These are phyloP conservation scores for Pterostichus niger DNA, from an alignment of 2,888 invertebrate genomes.

Conservation along the genomic window DNA sequence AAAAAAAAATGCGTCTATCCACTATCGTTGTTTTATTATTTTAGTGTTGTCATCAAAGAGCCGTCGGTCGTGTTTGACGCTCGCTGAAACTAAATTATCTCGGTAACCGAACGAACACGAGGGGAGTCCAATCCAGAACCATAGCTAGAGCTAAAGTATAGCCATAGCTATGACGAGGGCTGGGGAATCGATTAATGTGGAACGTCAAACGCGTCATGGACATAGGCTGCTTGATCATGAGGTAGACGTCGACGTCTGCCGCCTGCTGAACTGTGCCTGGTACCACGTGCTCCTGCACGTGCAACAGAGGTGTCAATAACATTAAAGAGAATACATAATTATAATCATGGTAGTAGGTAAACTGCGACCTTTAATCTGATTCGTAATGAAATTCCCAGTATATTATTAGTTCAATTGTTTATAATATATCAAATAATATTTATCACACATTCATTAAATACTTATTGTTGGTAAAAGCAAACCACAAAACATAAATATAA, in stretches of 20 bases:
- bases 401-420: no score
- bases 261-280: slow-evolving; percentile 23
- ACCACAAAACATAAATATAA: no score
- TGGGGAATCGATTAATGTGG: slow-evolving; percentile 12
- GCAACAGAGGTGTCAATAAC: slow-evolving; percentile 23
- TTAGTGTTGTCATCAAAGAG: slow-evolving; percentile 56
- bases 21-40: slow-evolving; percentile 53
- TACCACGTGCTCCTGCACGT: slow-evolving; percentile 28
- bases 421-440: no score
- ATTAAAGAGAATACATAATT: not conserved
- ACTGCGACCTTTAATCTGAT: no score
- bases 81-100: slow-evolving; percentile 52
- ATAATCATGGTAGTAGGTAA: no score
- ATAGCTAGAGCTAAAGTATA: not conserved
- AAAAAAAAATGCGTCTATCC: slow-evolving; percentile 6
- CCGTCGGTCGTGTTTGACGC: slow-evolving; percentile 24
- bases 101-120: slow-evolving; percentile 22
- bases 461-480: no score
- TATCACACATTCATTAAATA: no score
- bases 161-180: not conserved
- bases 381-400: no score
- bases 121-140: not conserved
- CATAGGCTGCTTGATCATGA: not conserved
- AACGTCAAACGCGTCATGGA: slow-evolving; percentile 24
- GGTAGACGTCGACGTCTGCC: not conserved